phyloP scores from a whole-genome alignment of 2,888 invertebrate genomes.

The Netelia fuscicornis region DNA sequence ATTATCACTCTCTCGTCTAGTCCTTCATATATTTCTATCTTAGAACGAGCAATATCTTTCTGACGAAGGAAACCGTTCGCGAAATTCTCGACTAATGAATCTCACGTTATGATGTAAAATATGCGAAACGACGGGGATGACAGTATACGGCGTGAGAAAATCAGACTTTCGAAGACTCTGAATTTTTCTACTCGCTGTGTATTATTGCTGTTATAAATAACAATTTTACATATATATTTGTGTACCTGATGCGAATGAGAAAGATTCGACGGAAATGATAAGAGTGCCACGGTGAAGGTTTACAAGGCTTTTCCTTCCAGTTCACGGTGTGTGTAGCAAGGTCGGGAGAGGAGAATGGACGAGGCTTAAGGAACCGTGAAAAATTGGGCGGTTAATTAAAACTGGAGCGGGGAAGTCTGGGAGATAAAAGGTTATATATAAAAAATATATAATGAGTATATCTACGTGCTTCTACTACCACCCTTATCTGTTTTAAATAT shows the following conservation, averaged over 20 bases:
- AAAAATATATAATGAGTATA: background rate
- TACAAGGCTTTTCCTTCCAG: constrained; percentile 51
- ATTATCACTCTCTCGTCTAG: background rate
- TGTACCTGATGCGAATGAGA: constrained; percentile 39
- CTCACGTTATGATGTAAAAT: constrained; percentile 1
- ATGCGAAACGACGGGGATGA: background rate
- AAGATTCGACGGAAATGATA: constrained; percentile 66
- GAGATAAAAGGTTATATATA: constrained; percentile 2
- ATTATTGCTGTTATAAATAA: background rate
- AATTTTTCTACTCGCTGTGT: background rate
- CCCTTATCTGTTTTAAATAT: background rate
- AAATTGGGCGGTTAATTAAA: constrained; percentile 54
- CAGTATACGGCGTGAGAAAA: constrained; percentile 51
- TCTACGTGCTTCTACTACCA: background rate
- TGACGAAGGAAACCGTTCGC: background rate
- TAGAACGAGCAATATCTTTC: background rate
- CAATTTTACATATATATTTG: constrained; percentile 9
- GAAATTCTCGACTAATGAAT: no score
- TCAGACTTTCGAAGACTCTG: background rate
- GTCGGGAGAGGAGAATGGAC: constrained; percentile 21
- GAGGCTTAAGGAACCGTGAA: constrained; percentile 57
- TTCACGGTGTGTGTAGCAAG: constrained; percentile 24
- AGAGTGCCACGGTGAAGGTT: constrained; percentile 16
- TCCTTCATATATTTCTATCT: background rate
- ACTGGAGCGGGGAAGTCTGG: background rate